Base-by-base conservation (phyloP, 2,888 invertebrate species). In the Falcaria lacertinaria region DNA sequence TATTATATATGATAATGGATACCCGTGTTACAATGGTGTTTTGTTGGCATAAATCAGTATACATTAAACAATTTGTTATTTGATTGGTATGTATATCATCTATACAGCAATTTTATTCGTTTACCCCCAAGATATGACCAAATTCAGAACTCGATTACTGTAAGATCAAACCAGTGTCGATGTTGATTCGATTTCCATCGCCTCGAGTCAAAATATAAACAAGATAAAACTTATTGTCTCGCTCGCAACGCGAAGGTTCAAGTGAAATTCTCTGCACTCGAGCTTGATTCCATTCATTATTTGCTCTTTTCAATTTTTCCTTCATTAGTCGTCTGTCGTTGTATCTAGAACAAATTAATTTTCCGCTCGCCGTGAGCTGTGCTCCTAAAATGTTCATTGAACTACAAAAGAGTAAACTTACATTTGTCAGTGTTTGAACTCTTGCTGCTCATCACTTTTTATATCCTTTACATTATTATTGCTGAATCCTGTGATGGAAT, bases 141-240 rank as follows among this genome's bases (percentile, higher is more conserved):
- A 22, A 6, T 22, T 22, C 22, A 22, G n/a, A 22, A 22, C 22
- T 28, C 11, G 28, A 28, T 28, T 3, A 28, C 11, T 22, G 22
- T 7, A 22, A 43, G 37, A 45, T 47, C 42, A 47, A 14, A 28
- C 25, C 41, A 25, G 33, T 43, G 48, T 50, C 41, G 51, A 56
- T 50, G 53, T 46, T 50, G 45, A 53, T 53, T 48, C 25, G 45
- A 52, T 50, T 50, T 50, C 43, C 33, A 47, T 49, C 57, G 48
- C 62, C 63, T 58, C 54, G 48, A 47, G 43, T 49, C 50, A 47
- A 63, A 67, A 67, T 70, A 74, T 73, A 74, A 77, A 68, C 61
- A 60, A 60, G 68, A 71, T 69, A 71, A 73, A 74, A 79, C 72
- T 74, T 74, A 79, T 72, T 55, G 60, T 62, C 62, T 63, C 62